A percentile compares a stretch with the other conserved stretches of the same genome.
Conservation (phyloP, 1,140 invertebrate species). For the Protaetia brevitarsis region DNA sequence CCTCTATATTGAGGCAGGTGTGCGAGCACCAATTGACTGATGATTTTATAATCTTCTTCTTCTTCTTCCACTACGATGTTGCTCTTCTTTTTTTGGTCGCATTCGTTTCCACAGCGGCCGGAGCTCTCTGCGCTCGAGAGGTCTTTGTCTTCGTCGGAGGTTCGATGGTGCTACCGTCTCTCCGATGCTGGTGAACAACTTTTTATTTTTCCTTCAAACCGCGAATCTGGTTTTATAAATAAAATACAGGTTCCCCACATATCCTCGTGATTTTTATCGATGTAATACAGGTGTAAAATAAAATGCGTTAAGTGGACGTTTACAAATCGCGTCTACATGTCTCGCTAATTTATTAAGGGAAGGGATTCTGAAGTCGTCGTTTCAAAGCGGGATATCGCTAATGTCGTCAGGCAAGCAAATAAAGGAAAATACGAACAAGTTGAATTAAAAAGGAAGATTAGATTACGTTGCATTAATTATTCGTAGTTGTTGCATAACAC, state of each 20-base stretch:
- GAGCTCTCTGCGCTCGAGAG: background rate
- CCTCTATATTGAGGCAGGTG: slow-evolving; percentile 21
- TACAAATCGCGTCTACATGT: no score
- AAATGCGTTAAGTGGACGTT: no score
- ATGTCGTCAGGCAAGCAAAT: no score
- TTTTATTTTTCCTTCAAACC: background rate
- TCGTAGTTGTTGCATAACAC: no score
- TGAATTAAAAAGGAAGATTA: no score
- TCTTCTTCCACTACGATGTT: background rate
- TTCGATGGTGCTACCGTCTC: background rate
- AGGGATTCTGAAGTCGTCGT: no score
- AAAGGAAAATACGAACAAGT: no score
- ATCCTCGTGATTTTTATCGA: background rate
- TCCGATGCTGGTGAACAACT: background rate
- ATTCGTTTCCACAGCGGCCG: background rate
- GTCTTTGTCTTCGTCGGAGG: background rate
- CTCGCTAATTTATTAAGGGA: no score
- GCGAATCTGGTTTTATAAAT: background rate
- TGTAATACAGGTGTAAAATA: no score
- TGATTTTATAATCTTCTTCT: slow-evolving; percentile 23
- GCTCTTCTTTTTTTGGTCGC: background rate
- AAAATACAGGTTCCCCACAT: background rate
- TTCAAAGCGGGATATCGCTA: no score
- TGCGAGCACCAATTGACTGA: slow-evolving; percentile 21
- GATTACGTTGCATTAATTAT: no score